These are phyloP conservation scores for Bombycilla garrulus DNA, from an alignment of 2,113 vertebrate genomes.

Conservation along the genomic window DNA sequence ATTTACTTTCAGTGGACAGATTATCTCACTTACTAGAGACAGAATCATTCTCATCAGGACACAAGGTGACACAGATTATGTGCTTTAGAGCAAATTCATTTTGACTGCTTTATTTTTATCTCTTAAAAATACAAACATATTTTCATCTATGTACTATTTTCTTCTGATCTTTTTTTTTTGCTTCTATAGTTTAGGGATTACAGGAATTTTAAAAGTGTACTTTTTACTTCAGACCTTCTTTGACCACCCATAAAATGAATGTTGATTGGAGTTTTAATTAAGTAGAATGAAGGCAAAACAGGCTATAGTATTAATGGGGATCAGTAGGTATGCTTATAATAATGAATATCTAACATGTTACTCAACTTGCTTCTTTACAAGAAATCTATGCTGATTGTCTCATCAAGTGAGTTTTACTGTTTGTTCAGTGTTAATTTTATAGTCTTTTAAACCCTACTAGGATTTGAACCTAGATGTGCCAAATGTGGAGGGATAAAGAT, in stretches of 20 bases:
- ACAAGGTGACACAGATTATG: not conserved
- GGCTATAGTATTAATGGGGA: conserved; percentile 1
- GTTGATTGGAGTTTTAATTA: not conserved
- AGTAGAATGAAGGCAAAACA: conserved; percentile 22
- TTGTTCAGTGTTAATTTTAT: conserved; percentile 17
- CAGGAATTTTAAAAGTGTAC: not conserved
- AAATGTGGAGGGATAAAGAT: conserved; percentile 23
- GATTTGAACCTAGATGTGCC: not conserved
- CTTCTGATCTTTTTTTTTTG: not conserved
- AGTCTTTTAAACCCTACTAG: conserved; percentile 20
- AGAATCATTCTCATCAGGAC: not conserved
- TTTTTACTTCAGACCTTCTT: not conserved
- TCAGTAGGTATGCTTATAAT: conserved; percentile 1
- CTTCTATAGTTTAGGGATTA: not conserved
- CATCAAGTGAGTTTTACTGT: conserved; percentile 2
- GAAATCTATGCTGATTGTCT: conserved; percentile 26
- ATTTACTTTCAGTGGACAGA: not conserved
- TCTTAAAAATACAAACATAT: not conserved
- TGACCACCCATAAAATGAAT: rapidly evolving
- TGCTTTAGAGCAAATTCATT: not conserved
- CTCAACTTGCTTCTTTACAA: conserved; percentile 40
- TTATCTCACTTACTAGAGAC: not conserved
- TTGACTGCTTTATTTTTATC: not conserved
- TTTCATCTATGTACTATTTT: not conserved
- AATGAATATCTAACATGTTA: conserved; percentile 21